Conservation (phyloP, 2,888 invertebrate genomes). For the Drosophila trichaetosa region DNA sequence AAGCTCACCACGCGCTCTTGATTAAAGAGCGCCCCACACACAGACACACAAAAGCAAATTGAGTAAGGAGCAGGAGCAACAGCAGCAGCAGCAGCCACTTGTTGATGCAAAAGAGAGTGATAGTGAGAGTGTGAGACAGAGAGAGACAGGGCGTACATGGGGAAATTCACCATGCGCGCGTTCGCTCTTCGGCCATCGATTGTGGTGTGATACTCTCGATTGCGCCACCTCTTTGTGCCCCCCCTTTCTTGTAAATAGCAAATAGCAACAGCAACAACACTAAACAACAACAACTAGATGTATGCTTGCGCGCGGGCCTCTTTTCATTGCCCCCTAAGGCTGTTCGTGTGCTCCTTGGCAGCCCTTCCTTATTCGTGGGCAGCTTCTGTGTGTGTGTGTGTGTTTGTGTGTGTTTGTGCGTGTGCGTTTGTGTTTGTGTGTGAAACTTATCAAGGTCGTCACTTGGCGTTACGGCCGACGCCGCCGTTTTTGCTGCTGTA, state of each 20-base stretch:
- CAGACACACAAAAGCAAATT: constrained; percentile 52
- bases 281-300: neutral
- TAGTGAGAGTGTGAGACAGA: constrained; percentile 5
- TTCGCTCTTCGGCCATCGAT: constrained; percentile 54
- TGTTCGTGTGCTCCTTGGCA: constrained; percentile 44
- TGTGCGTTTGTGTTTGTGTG: constrained; percentile 32
- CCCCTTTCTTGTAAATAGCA: constrained; percentile 37
- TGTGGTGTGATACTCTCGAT: constrained; percentile 50
- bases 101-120: constrained; percentile 60
- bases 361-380: constrained; percentile 62
- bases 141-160: neutral
- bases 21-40: constrained; percentile 58
- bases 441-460: constrained; percentile 84
- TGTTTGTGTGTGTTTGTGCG: constrained; percentile 6
- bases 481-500: constrained; percentile 72
- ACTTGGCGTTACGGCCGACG: constrained; percentile 72
- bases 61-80: constrained; percentile 61
- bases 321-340: constrained; percentile 30
- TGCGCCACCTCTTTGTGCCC: constrained; percentile 18
- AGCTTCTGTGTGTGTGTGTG: constrained; percentile 32
- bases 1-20: constrained; percentile 68
- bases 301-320: constrained; percentile 22
- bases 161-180: constrained; percentile 59
- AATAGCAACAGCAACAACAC: constrained; percentile 4
- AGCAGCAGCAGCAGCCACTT: constrained; percentile 58